Conservation (phyloP, 1,140 invertebrate species). For the Macrobrachium rosenbergii region DNA sequence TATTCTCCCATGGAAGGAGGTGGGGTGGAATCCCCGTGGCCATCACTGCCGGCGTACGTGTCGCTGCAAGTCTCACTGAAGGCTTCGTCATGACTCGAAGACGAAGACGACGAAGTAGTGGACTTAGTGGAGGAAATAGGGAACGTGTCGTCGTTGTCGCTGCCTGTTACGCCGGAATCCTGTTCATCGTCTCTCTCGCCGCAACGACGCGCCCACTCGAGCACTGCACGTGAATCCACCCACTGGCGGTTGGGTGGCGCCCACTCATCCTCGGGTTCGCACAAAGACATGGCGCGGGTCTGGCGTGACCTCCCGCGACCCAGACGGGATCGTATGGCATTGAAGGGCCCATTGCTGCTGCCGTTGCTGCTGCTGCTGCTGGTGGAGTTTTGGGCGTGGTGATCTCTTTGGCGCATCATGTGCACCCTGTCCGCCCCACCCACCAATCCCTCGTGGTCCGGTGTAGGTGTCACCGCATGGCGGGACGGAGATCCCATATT, state of each 20-base stretch:
- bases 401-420: conserved; percentile 29
- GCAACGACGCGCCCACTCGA: conserved; percentile 63
- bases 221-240: conserved; percentile 61
- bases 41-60: conserved; percentile 11
- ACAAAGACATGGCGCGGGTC: conserved; percentile 59
- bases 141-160: conserved; percentile 60
- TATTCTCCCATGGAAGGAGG: conserved; percentile 24
- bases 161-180: conserved; percentile 63
- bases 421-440: conserved; percentile 37
- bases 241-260: conserved; percentile 50
- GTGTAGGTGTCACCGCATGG: conserved; percentile 58
- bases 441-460: conserved; percentile 55
- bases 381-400: conserved; percentile 12
- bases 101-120: conserved; percentile 35
- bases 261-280: conserved; percentile 61
- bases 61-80: conserved; percentile 63
- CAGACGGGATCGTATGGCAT: conserved; percentile 49
- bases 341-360: conserved; percentile 33
- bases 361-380: conserved; percentile 45
- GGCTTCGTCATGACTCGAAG: conserved; percentile 61
- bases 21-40: background rate
- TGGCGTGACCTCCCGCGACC: conserved; percentile 45
- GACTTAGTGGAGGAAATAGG: conserved; percentile 11
- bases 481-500: conserved; percentile 52
- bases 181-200: conserved; percentile 57